Base-by-base conservation (phyloP, 2,113 vertebrate genomes). In the Polypterus bichir region DNA sequence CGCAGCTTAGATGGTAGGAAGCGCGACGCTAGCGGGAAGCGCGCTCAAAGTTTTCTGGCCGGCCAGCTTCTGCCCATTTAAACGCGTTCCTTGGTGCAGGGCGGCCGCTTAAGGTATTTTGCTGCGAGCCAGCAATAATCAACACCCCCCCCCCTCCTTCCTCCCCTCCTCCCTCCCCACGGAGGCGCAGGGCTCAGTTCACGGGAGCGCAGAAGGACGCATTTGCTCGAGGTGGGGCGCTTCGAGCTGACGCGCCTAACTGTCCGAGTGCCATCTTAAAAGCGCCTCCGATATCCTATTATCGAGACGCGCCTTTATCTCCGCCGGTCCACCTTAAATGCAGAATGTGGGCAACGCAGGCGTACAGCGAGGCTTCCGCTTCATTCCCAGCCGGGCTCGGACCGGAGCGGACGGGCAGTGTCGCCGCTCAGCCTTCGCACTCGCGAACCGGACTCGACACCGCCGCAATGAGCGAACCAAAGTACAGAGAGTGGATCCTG, bases 401-500 rank as follows among this genome's bases (percentile, higher is more conserved):
- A 76, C 86, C 86, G 77, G 80, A 80, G 85, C 71, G 77, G 76
- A 80, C 71, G 70, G 74, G 80, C 79, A 79, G 77, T 79, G 69
- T 72, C 68, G 77, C 70, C 71, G 81, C 79, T 83, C 83, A 79
- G 80, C 79, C 80, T 56, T 57, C 73, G 73, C 75, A 71, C 69
- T 73, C 68, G 69, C 76, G 72, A 59, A 69, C 68, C 67, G 60
- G 76, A 68, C 61, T 68, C 66, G 62, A 71, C 68, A 27, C 60
- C 74, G 77, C 70, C 73, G 82, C 76, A 10, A 88, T 88, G 86
- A 83, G 85, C 53, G 86, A 89, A 70, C 70, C 83, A 63, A 74
- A 80, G 72, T 93, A 91, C 81, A 86, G 89, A 66, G 89, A 92
- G 75, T 93, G 91, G 91, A 93, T 93, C 57, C 70, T 92, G 77